Base-by-base conservation (phyloP, 2,113 vertebrate genomes). In the Callipepla squamata region DNA sequence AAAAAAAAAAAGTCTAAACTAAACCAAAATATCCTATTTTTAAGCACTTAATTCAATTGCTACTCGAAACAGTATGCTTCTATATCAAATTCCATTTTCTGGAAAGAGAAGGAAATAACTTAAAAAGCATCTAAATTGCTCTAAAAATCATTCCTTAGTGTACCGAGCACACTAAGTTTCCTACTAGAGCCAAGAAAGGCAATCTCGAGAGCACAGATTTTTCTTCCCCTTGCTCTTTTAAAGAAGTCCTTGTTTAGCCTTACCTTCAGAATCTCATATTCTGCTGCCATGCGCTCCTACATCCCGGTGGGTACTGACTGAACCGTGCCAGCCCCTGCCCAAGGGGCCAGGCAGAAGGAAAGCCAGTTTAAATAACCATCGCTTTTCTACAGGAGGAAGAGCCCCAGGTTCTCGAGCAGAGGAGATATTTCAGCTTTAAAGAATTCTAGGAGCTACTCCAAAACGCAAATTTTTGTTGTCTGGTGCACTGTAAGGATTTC, bases 401-500 rank as follows among this genome's bases (percentile, higher is more conserved):
- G 87, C 66, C 61, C 53, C 80, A 96, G 88, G 90, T 94, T 81
- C 0, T 0, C 42, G 51, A 88, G 85, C 32, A 1, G 48, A 90
- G 57, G 53, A 84, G 92, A 81, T 53, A 83, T 92, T 96, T 95
- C 87, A 95, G 95, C 90, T 78, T 86, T 84, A 65, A 93, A 90
- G 93, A 94, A 95, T 95, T 92, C 87, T 91, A 92, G 87, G 95
- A 95, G 92, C 82, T 95, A 78, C 92, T 96, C 94, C 90, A 96
- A 96, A 83, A 93, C 58, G 1, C 76, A 94, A 65, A 65, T 90
- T 95, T 93, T 91, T 78, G 90, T 91, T 91, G 93, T 86, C 95
- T 95, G 80, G 76, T 88, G 73, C 58, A 81, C 61, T 73, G 74
- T 78, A 90, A 93, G 78, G 83, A 93, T 90, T 87, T 92, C 50